Evolutionary conservation across 2,888 invertebrate genomes (phyloP).

Genomic region (Ennomos quercinarius): DNA sequence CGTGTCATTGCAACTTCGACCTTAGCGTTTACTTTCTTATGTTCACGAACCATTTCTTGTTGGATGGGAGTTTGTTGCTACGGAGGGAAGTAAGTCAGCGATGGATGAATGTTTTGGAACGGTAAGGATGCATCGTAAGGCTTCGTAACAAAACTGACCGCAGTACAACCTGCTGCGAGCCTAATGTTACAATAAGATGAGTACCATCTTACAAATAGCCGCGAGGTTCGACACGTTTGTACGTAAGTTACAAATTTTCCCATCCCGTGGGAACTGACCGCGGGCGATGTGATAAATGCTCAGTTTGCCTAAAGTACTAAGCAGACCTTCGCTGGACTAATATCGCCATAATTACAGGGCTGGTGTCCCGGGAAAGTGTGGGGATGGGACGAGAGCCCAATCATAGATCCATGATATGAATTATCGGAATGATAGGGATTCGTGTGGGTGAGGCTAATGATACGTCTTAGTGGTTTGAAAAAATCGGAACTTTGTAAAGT

Average conservation of each 20-base stretch:
- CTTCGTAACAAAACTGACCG: constrained; percentile 70
- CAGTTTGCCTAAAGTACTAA: constrained; percentile 75
- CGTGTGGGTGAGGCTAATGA: constrained; percentile 60
- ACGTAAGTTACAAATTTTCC: constrained; percentile 74
- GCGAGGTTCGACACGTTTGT: constrained; percentile 72
- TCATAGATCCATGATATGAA: constrained; percentile 56
- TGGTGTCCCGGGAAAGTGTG: constrained; percentile 56
- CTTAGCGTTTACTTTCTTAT: constrained; percentile 57
- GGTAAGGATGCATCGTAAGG: constrained; percentile 63
- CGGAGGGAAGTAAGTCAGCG: constrained; percentile 45
- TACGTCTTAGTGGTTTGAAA: constrained; percentile 50
- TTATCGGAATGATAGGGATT: constrained; percentile 66
- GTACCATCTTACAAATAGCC: constrained; percentile 51
- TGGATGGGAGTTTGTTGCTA: constrained; percentile 25
- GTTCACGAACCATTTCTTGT: constrained; percentile 50
- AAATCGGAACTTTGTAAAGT: constrained; percentile 48
- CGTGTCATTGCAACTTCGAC: constrained; percentile 64
- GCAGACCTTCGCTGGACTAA: constrained; percentile 65
- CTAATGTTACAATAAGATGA: constrained; percentile 69
- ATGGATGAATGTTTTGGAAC: constrained; percentile 48
- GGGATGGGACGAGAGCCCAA: constrained; percentile 52
- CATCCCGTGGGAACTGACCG: constrained; percentile 79
- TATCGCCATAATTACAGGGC: constrained; percentile 73
- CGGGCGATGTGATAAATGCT: constrained; percentile 78
- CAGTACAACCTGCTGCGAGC: constrained; percentile 56